Evolutionary conservation across 2,113 vertebrate species (phyloP).

Genomic region (Hyla sarda): DNA sequence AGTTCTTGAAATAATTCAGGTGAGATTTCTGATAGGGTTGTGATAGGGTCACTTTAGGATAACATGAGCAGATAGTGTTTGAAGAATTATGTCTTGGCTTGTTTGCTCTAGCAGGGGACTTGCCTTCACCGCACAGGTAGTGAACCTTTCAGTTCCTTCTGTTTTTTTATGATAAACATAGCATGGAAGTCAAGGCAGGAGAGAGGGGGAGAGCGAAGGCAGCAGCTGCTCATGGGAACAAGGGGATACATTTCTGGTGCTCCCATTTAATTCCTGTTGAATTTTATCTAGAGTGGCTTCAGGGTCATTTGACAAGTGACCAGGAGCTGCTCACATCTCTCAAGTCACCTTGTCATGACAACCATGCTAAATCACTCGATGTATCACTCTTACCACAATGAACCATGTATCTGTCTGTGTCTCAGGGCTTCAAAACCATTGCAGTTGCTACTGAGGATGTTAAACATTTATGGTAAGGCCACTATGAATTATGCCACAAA

Average conservation of each 20-base stretch:
- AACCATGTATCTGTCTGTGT: slow-evolving; percentile 12
- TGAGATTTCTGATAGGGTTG: slow-evolving; percentile 52
- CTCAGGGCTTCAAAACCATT: background rate
- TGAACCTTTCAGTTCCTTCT: slow-evolving; percentile 56
- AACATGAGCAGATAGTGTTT: slow-evolving; percentile 52
- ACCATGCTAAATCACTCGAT: slow-evolving; percentile 69
- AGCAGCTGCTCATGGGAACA: slow-evolving; percentile 72
- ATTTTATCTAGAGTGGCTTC: slow-evolving; percentile 62
- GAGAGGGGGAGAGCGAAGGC: slow-evolving; percentile 65
- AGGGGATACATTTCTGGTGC: slow-evolving; percentile 69
- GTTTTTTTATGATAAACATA: slow-evolving; percentile 51
- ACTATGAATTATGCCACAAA: too few species aligned
- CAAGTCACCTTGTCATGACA: slow-evolving; percentile 68
- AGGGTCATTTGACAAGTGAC: slow-evolving; percentile 69
- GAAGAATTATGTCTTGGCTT: slow-evolving; percentile 57
- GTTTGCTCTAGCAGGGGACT: slow-evolving; percentile 58
- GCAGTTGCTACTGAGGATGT: background rate
- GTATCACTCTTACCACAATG: slow-evolving; percentile 37
- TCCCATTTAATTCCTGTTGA: slow-evolving; percentile 72
- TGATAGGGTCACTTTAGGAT: slow-evolving; percentile 45
- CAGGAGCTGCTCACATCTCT: slow-evolving; percentile 74
- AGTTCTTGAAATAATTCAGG: slow-evolving; percentile 59
- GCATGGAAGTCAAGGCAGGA: slow-evolving; percentile 17
- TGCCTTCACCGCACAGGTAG: slow-evolving; percentile 55
- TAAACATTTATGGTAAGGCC: background rate